phyloP scores from a whole-genome alignment of 1,140 invertebrate species.

The Chironomus striatipennis region DNA sequence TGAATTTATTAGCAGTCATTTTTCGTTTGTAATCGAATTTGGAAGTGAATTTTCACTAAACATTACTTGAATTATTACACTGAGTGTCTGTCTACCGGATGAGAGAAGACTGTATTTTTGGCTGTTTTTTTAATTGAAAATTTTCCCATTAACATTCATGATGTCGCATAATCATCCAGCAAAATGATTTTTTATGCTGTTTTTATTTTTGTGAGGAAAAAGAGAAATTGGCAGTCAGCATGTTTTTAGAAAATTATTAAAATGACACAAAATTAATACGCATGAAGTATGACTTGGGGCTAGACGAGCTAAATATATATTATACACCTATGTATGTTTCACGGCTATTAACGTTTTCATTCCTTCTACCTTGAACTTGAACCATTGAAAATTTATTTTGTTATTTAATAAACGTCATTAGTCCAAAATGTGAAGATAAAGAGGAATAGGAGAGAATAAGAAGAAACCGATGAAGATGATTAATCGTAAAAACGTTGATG shows the following conservation, averaged over 20 bases:
- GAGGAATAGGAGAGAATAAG: neutral
- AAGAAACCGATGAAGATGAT: neutral
- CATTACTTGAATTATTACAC: neutral
- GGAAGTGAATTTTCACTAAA: neutral
- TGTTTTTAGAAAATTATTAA: too few species aligned
- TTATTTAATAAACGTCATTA: neutral
- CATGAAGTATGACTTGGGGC: too few species aligned
- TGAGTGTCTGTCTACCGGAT: too few species aligned
- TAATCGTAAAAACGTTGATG: neutral
- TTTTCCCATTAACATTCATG: too few species aligned
- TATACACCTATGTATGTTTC: neutral
- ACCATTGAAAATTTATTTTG: neutral
- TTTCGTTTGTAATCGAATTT: neutral
- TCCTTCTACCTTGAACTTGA: constrained; percentile 1
- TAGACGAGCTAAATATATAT: too few species aligned
- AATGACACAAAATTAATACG: too few species aligned
- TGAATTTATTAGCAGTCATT: neutral
- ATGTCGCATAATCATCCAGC: too few species aligned
- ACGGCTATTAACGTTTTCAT: neutral
- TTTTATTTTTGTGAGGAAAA: too few species aligned
- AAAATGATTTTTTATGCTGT: too few species aligned
- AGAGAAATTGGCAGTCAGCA: too few species aligned
- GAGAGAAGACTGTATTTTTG: too few species aligned
- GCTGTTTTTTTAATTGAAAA: too few species aligned
- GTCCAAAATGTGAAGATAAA: neutral